phyloP scores from a whole-genome alignment of 2,113 vertebrate genomes.

The Spilogale gracilis region DNA sequence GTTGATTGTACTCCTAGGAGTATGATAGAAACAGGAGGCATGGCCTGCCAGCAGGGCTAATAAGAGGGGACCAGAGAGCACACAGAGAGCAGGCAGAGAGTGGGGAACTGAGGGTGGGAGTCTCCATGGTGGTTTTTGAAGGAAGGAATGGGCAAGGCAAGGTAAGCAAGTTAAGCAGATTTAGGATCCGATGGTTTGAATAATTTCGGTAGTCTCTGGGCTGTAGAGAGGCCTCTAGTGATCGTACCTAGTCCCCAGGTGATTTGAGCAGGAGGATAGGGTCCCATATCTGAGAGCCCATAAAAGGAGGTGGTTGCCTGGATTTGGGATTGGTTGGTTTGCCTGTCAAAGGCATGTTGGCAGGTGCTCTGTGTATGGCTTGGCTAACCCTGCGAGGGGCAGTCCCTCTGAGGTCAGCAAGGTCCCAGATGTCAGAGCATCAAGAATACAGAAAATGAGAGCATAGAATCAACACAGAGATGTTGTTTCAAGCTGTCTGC shows the following conservation, averaged over 20 bases:
- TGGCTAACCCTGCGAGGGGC: background rate
- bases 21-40: background rate
- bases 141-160: background rate
- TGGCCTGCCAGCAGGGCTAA: background rate
- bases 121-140: background rate
- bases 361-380: background rate
- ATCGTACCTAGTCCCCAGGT: background rate
- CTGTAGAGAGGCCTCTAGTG: background rate
- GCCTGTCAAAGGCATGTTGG: background rate
- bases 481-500: background rate
- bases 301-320: background rate
- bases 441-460: background rate
- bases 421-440: background rate
- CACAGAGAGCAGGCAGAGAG: background rate
- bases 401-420: background rate
- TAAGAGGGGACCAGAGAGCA: background rate
- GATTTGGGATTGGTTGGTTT: constrained; percentile 28
- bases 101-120: background rate
- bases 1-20: background rate
- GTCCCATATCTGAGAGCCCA: background rate
- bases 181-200: background rate
- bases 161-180: background rate
- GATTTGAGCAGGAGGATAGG: background rate
- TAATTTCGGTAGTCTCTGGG: background rate
- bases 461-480: background rate